Base-by-base conservation (phyloP, 2,113 vertebrate genomes). In the Corythornis vintsioides region DNA sequence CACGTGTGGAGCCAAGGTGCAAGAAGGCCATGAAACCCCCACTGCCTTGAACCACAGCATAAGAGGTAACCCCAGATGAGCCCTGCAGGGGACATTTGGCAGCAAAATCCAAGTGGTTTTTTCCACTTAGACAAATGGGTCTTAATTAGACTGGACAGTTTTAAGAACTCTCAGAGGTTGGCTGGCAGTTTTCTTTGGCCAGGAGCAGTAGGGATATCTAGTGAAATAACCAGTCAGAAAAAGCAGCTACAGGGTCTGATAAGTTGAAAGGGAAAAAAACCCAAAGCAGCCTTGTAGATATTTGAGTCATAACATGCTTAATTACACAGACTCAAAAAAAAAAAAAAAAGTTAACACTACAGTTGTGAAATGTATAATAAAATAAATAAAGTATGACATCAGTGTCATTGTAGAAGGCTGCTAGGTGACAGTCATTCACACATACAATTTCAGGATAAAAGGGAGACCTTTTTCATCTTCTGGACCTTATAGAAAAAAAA, bases 1-100 rank as follows among this genome's bases (percentile, higher is more conserved):
- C 0, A 2, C 2, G 9, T 15, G 47, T 0, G 0, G 47, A 31
- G 21, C 17, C 3, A 6, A 67, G 64, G n/a, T 12, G 20, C 40
- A 48, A 86, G 73, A 48, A 57, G 43, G 40, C 4, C 72, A 9
- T 31, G 20, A 42, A 31, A 45, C 11, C 42, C 74, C 47, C 33
- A 0, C 15, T 0, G 11, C 38, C 63, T 25, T 11, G 64, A 33
- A 77, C 63, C 40, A 12, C 43, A 8, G 76, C 83, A 35, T 53
- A 25, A 90, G 48, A 70, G 65, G 66, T 65, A 87, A 86, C 63
- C 66, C 80, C 66, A 86, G 71, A 87, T 59, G 47, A 95, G 84
- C 77, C 79, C 85, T 47, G 80, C 2, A 33, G 85, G 21, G 66
- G 6, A 88, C 76, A 47, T 56, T 81, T 90, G 93, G 75, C 80